These are phyloP conservation scores for Rhizoglyphus robini DNA, from an alignment of 1,140 invertebrate species.

Conservation along the genomic window DNA sequence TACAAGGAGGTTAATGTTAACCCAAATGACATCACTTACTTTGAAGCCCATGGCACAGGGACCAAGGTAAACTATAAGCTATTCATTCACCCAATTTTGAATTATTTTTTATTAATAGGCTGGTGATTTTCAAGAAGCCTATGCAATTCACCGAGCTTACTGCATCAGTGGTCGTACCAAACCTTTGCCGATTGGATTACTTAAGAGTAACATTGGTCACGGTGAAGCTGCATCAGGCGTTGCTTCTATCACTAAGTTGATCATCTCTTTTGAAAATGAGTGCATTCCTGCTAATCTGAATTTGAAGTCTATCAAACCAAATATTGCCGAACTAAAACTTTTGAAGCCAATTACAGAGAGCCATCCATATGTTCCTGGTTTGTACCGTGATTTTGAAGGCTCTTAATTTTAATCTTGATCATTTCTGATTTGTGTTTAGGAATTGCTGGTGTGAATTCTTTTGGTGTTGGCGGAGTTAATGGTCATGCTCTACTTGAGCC, in stretches of 20 bases:
- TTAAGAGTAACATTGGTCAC: conserved; percentile 97
- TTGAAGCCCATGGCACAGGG: conserved; percentile 39
- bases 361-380: conserved; percentile 14
- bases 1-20: conserved; percentile 32
- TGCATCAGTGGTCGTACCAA: conserved; percentile 43
- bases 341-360: conserved; percentile 47
- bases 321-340: conserved; percentile 73
- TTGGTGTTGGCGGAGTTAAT: conserved; percentile 20
- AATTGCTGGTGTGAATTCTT: conserved; percentile 20
- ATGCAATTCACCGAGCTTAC: conserved; percentile 78
- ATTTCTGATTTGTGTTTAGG: no score
- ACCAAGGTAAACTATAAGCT: no score
- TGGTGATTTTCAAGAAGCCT: conserved; percentile 90
- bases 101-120: no score
- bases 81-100: no score
- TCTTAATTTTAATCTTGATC: no score
- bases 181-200: conserved; percentile 67
- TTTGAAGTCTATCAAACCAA: conserved; percentile 64
- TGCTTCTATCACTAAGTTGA: conserved; percentile 68
- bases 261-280: conserved; percentile 74
- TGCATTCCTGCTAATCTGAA: conserved; percentile 83
- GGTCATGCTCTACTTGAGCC: conserved; percentile 44
- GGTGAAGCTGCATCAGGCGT: conserved; percentile 74
- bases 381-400: neutral
- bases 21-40: conserved; percentile 32